phyloP scores from a whole-genome alignment of 2,797 vertebrate genomes.

The Pogoniulus pusillus region DNA sequence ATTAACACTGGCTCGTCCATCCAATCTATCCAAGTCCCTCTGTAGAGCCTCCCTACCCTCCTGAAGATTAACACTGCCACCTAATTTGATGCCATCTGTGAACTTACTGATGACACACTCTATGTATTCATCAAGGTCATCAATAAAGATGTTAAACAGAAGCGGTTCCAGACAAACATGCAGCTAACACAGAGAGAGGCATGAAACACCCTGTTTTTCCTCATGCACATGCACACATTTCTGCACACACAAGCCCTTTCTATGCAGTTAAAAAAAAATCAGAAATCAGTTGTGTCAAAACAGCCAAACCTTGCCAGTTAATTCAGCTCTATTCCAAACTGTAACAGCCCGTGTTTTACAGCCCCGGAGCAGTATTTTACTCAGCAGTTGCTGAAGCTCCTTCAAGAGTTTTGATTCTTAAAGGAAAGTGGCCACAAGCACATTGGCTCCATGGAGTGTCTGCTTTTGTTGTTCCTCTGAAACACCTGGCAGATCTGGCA shows the following conservation, averaged over 20 bases:
- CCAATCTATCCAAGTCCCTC: no score
- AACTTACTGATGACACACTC: no score
- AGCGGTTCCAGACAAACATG: neutral
- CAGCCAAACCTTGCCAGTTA: neutral
- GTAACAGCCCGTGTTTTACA: neutral
- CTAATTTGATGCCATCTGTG: no score
- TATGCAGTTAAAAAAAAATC: neutral
- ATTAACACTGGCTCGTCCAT: no score
- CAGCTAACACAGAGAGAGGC: neutral
- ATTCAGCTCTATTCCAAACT: neutral
- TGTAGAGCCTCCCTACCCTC: no score
- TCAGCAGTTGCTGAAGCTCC: neutral
- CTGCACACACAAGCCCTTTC: neutral
- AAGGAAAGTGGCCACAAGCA: neutral
- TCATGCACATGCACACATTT: neutral
- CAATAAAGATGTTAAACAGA: no score
- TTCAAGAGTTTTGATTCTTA: neutral
- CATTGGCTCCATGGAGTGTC: neutral
- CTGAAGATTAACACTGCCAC: no score
- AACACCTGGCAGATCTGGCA: constrained; percentile 36
- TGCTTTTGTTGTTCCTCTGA: constrained; percentile 2
- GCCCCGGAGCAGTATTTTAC: neutral
- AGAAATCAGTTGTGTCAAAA: neutral
- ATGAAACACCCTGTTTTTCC: neutral
- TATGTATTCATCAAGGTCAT: no score